These are phyloP conservation scores for Spodoptera littoralis DNA, from an alignment of 2,888 invertebrate genomes.

Conservation along the genomic window DNA sequence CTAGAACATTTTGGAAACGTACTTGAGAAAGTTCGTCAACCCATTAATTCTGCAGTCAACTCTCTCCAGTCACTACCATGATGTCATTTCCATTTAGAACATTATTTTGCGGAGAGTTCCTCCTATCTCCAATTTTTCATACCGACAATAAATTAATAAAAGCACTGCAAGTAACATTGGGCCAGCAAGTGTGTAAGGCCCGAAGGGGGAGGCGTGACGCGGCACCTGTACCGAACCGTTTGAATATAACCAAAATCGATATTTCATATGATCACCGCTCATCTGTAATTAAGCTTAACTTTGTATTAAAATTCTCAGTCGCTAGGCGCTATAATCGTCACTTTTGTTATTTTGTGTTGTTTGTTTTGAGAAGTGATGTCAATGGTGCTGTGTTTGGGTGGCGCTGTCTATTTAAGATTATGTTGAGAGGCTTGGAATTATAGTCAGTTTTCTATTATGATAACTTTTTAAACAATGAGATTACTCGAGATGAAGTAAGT, in stretches of 20 bases:
- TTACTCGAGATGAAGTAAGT: no score
- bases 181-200: slow-evolving; percentile 74
- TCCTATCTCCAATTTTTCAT: slow-evolving; percentile 36
- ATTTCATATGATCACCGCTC: slow-evolving; percentile 81
- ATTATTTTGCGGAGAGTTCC: no score
- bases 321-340: slow-evolving; percentile 79
- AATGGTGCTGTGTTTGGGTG: slow-evolving; percentile 32
- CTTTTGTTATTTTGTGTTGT: slow-evolving; percentile 63
- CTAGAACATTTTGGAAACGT: no score
- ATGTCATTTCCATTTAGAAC: no score
- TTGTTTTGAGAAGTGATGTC: slow-evolving; percentile 54
- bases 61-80: no score
- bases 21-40: no score
- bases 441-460: no score
- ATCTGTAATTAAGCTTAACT: slow-evolving; percentile 80
- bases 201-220: slow-evolving; percentile 76
- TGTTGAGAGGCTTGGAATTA: neutral
- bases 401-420: slow-evolving; percentile 28
- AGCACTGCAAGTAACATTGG: slow-evolving; percentile 63
- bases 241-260: slow-evolving; percentile 84
- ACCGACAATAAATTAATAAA: slow-evolving; percentile 72
- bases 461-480: no score
- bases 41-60: no score
- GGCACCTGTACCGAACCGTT: slow-evolving; percentile 82
- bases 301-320: slow-evolving; percentile 71